Evolutionary conservation across 2,797 vertebrate genomes (phyloP), one percentile per base, ranked within the genome.

Genomic region (Myotis daubentonii): DNA sequence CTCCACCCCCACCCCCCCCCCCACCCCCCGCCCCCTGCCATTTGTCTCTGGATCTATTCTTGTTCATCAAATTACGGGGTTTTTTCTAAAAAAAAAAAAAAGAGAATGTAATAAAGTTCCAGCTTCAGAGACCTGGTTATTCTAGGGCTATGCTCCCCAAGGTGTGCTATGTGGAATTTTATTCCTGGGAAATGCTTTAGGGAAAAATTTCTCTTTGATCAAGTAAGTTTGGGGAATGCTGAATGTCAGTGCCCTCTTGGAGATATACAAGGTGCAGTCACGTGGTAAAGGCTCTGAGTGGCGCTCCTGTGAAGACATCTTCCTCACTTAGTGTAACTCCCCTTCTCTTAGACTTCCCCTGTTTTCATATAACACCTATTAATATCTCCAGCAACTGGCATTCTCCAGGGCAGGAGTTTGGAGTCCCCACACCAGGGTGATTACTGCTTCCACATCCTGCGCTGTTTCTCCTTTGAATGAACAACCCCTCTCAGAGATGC

Each of bases 101-200:
- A 89, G 62, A 17, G 70, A 11, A 3, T 81, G 9, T n/a, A 25
- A 16, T 72, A 33, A 70, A 91, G 71, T 74, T 36, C n/a, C 82
- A 49, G 36, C 11, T 94, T 87, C 4, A 33, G 65, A 41, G 47
- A 84, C 19, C 72, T 89, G 12, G 33, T 38, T 55, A 1, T 81
- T 55, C 57, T 75, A 55, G n/a, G 44, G n/a, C 20, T 62, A 10
- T 75, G 33, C 13, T 83, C 38, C 51, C 87, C 47, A 19, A 49
- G 53, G 6, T 65, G 22, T 74, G 41, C 25, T 47, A 4, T 51
- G 33, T 53, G 33, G 49, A 79, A 76, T 71, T 86, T 92, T 79
- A 79, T 86, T 94, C 44, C 36, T 41, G 60, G 74, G 36, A 89
- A 79, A 80, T 84, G 30, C 12, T 89, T 82, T 49, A 22, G 36